These are phyloP conservation scores for Drosophila asahinai DNA, from an alignment of 1,140 invertebrate species.

Conservation along the genomic window DNA sequence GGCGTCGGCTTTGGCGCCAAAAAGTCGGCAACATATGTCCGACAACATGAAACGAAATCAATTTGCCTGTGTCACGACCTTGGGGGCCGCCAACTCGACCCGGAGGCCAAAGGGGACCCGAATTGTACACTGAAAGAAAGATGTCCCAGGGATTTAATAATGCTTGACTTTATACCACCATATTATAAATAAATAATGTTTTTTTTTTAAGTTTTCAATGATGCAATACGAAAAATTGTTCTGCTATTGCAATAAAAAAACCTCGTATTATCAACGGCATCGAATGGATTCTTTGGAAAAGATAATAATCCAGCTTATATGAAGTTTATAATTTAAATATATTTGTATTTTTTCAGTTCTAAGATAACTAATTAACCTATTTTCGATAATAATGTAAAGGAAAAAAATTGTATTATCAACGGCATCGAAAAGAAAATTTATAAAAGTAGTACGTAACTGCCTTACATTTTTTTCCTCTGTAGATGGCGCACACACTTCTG, in stretches of 20 bases:
- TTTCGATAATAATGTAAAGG: no score
- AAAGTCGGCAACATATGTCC: constrained; percentile 67
- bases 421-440: no score
- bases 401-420: neutral
- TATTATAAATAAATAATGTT: neutral
- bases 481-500: constrained; percentile 25
- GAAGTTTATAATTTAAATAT: no score
- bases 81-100: constrained; percentile 35
- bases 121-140: constrained; percentile 4
- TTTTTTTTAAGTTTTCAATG: neutral
- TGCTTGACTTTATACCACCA: neutral
- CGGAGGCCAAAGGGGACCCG: constrained; percentile 1
- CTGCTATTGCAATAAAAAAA: no score
- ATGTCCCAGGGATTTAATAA: no score
- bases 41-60: constrained; percentile 64
- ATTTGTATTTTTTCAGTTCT: no score
- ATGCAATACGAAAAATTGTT: no score
- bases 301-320: no score
- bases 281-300: no score
- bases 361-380: neutral
- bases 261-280: no score
- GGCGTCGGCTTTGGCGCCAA: constrained; percentile 46
- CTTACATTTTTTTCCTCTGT: neutral
- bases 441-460: no score
- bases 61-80: constrained; percentile 67